Base-by-base conservation (phyloP, 2,113 vertebrate species). In the Clarias magur region DNA sequence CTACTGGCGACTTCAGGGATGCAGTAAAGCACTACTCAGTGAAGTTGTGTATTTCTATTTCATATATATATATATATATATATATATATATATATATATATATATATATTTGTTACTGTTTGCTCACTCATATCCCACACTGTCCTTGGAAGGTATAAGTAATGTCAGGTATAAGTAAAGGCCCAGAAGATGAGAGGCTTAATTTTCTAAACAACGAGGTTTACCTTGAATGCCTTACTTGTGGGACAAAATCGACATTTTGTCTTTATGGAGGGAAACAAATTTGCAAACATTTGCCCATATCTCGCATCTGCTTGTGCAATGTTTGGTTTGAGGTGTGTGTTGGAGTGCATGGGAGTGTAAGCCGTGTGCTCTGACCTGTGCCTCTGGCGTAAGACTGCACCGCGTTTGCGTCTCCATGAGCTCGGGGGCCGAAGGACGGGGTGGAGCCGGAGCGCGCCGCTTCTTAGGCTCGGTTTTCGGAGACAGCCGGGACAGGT, bases 361-460 rank as follows among this genome's bases (percentile, higher is more conserved):
- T 42, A 81, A 19, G 16, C 21, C 2, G 38, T 17, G 59, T 42
- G 4, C n/a, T 27, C 90, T 93, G 27, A 96, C 95, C 94, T 95
- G 92, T 85, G 87, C 89, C 83, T 19, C 59, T 19, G 6, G 21
- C n/a, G 53, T 21, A 19, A 80, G 0, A 86, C 89, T 88, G 90
- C 5, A 21, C 82, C 21, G 63, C 27, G 19, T 72, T 38, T 73
- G 83, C 5, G n/a, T 67, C 42, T 75, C 12, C 0, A 34, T 83
- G 3, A 93, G 63, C 19, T 91, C 83, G 1, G 82, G 79, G 34
- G 68, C 89, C 57, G 87, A 88, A 0, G 96, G 96, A 56, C 95
- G 96, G 0, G 97, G 97, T 30, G 96, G 96, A 34, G 93, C 95
- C 0, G 98, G 97, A 57, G 97, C 96, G 54, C 96, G 95, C 59